These are phyloP conservation scores for Ceriagrion tenellum DNA, from an alignment of 2,888 invertebrate species.

Conservation along the genomic window DNA sequence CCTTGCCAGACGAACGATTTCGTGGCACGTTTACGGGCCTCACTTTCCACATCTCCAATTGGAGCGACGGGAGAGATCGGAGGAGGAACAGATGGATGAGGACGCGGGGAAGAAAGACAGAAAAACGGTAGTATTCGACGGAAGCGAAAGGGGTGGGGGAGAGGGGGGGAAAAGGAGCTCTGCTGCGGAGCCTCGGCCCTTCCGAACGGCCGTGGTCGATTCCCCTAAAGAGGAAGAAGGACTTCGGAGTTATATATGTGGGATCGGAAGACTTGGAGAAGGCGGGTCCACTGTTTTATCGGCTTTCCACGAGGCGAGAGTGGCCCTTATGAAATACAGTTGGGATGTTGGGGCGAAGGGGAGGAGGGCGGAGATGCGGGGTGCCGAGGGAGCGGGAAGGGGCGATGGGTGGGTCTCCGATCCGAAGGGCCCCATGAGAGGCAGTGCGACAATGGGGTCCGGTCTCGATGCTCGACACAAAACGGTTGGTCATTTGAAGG, in stretches of 20 bases:
- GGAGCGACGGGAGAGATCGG: constrained; percentile 59
- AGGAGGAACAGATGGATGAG: constrained; percentile 70
- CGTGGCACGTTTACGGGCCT: neutral
- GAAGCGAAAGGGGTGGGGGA: neutral
- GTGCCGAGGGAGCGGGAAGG: neutral
- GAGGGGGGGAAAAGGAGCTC: neutral
- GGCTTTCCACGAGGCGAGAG: constrained; percentile 45
- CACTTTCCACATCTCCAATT: constrained; percentile 77
- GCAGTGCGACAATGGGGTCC: constrained; percentile 47
- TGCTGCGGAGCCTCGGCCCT: neutral
- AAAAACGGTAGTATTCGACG: neutral
- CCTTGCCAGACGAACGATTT: neutral
- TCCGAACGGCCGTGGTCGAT: neutral
- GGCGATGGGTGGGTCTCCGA: neutral
- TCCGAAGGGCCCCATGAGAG: neutral
- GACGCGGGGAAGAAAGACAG: neutral
- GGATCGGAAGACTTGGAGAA: constrained; percentile 39
- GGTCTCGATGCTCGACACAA: constrained; percentile 56
- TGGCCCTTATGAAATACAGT: neutral
- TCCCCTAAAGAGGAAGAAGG: neutral
- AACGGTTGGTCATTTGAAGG: constrained; percentile 57
- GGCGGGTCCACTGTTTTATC: constrained; percentile 52
- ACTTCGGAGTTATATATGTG: neutral
- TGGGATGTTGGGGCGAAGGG: neutral
- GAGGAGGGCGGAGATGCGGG: neutral